These are phyloP conservation scores for Tridacna crocea DNA, from an alignment of 2,888 invertebrate genomes.

Conservation along the genomic window DNA sequence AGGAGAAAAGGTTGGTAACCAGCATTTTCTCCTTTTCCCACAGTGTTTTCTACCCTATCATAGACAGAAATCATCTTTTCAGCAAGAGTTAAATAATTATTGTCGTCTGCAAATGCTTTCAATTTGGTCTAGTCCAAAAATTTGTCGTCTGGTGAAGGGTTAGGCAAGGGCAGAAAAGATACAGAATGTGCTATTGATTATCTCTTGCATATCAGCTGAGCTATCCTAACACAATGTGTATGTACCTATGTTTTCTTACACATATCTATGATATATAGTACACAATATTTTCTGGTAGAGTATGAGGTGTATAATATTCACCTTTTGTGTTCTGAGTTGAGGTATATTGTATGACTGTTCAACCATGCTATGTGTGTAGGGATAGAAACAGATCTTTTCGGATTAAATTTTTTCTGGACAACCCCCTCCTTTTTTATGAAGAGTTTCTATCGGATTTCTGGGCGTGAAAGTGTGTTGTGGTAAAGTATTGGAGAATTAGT, in stretches of 20 bases:
- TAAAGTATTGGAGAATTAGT: slow-evolving; percentile 10
- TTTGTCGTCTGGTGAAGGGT: no score
- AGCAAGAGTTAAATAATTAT: no score
- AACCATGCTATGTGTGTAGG: slow-evolving; percentile 13
- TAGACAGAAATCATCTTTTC: no score
- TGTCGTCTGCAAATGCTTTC: no score
- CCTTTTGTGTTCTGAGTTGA: slow-evolving; percentile 3
- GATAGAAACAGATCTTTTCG: slow-evolving; percentile 6
- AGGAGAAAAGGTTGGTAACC: no score
- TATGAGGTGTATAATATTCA: slow-evolving; percentile 7
- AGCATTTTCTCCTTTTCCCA: no score
- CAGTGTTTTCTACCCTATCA: no score
- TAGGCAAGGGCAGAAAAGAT: not conserved
- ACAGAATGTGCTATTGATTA: slow-evolving; percentile 27
- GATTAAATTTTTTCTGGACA: not conserved
- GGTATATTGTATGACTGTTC: slow-evolving; percentile 2
- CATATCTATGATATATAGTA: slow-evolving; percentile 19
- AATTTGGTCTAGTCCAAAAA: no score
- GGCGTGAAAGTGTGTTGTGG: not conserved
- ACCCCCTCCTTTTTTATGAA: not conserved
- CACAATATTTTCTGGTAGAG: slow-evolving; percentile 16
- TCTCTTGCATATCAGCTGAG: not conserved
- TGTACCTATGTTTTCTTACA: slow-evolving; percentile 27
- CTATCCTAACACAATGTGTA: slow-evolving; percentile 2
- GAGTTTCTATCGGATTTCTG: slow-evolving; percentile 4